phyloP scores from a whole-genome alignment of 2,888 invertebrate genomes.

The Willowsia nigromaculata region DNA sequence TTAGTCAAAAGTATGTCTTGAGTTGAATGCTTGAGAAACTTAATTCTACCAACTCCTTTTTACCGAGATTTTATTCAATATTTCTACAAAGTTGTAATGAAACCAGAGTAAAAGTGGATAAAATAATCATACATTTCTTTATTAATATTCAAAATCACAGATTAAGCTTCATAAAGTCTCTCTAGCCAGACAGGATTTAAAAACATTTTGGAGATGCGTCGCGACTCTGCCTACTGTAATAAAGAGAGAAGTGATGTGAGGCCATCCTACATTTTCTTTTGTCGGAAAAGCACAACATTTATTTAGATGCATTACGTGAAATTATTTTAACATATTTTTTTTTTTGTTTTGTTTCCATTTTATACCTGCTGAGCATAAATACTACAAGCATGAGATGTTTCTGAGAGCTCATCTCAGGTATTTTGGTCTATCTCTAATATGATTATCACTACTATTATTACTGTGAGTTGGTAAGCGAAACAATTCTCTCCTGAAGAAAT shows the following conservation, averaged over 20 bases:
- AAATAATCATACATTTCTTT: neutral
- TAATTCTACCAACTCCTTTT: no score
- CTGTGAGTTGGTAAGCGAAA: constrained; percentile 5
- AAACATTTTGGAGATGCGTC: neutral
- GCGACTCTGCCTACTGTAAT: neutral
- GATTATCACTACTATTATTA: neutral
- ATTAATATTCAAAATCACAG: neutral
- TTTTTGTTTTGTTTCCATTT: constrained; percentile 69
- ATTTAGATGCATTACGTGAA: constrained; percentile 71
- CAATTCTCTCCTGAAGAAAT: constrained; percentile 1
- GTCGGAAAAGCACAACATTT: constrained; percentile 58
- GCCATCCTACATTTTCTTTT: constrained; percentile 55
- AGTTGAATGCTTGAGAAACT: no score
- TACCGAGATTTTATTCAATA: no score
- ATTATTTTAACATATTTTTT: constrained; percentile 71
- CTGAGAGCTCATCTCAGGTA: neutral
- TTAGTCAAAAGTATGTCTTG: no score
- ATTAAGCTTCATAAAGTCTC: neutral
- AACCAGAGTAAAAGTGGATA: neutral
- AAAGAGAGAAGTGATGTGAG: neutral
- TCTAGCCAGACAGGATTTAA: constrained; percentile 9
- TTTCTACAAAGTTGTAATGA: no score
- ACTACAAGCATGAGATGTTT: constrained; percentile 30
- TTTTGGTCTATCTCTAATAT: neutral
- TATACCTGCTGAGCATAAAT: constrained; percentile 70